Evolutionary conservation across 2,797 vertebrate genomes (phyloP), one percentile per base, ranked within the genome.

Genomic region (Sebastes itinus): DNA sequence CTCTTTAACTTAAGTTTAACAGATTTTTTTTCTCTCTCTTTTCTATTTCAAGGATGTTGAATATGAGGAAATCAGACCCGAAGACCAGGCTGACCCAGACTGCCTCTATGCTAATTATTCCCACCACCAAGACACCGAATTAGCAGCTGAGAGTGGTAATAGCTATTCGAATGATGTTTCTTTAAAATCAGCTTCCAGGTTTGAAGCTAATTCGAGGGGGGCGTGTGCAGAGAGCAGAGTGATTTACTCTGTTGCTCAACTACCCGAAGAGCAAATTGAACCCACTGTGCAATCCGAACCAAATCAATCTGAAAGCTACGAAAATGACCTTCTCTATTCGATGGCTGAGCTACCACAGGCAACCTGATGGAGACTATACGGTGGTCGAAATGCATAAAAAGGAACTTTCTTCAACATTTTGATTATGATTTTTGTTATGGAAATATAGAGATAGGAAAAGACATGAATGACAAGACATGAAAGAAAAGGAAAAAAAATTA

Each of bases 191-290:
- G 3, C n/a, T 28, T 38, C 28, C 49, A 27, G 2, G 3, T 67
- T 4, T 38, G 1, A 28, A 14, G 16, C 33, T 23, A 16, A 2
- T 56, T 62, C 30, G 38, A 73, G 1, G 22, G 6, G n/a, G 2
- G 2, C 20, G 6, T 65, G 16, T 52, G 5, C 8, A 49, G 33
- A 38, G 2, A 80, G 22, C 65, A 65, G 4, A 52, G 28, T 6
- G 1, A 4, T 86, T 27, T 72, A 81, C 25, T 76, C 80, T 66
- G 25, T 81, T 68, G 30, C 6, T 77, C 14, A 84, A 23, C 25
- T 16, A 5, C 38, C 78, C 25, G 6, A 64, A 67, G 2, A 54
- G n/a, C 46, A 32, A 16, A 59, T 1, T 14, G 25, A 65, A 60
- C 30, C 18, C 59, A 28, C 25, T 18, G 13, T 4, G 4, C 22